Evolutionary conservation across 1,140 invertebrate genomes (phyloP).

Genomic region (Drosophila subpulchrella): DNA sequence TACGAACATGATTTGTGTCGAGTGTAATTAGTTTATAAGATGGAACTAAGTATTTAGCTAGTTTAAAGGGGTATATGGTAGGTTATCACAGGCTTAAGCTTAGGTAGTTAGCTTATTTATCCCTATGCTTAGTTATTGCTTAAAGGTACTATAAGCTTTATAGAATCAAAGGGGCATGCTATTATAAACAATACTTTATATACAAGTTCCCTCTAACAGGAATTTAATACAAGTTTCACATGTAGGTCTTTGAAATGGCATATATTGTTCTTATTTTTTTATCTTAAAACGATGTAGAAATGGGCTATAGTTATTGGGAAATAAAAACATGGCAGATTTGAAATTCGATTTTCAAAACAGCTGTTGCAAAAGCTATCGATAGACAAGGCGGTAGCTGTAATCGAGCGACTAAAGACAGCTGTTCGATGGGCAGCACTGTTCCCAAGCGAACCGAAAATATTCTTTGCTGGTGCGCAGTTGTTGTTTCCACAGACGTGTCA

Average conservation of each 20-base stretch:
- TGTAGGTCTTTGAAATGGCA: background rate
- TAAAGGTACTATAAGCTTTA: too few species aligned
- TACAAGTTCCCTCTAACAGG: too few species aligned
- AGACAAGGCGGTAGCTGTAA: background rate
- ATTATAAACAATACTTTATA: too few species aligned
- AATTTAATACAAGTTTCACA: too few species aligned
- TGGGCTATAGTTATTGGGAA: background rate
- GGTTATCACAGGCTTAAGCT: background rate
- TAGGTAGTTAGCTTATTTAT: background rate
- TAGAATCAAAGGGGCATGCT: too few species aligned
- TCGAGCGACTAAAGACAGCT: conserved; percentile 19
- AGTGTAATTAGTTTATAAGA: background rate
- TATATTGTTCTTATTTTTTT: background rate
- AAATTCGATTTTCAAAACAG: background rate
- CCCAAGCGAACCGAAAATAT: background rate
- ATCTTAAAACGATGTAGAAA: background rate
- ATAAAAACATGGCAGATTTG: background rate
- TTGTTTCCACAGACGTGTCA: conserved; percentile 61
- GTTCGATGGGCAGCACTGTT: conserved; percentile 34
- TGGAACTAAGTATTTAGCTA: background rate
- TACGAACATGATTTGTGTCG: conserved; percentile 14
- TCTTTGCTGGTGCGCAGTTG: conserved; percentile 32
- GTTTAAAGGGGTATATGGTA: background rate
- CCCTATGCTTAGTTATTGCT: too few species aligned
- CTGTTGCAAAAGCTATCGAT: background rate